phyloP scores from a whole-genome alignment of 2,113 vertebrate genomes.

The Neotoma lepida region DNA sequence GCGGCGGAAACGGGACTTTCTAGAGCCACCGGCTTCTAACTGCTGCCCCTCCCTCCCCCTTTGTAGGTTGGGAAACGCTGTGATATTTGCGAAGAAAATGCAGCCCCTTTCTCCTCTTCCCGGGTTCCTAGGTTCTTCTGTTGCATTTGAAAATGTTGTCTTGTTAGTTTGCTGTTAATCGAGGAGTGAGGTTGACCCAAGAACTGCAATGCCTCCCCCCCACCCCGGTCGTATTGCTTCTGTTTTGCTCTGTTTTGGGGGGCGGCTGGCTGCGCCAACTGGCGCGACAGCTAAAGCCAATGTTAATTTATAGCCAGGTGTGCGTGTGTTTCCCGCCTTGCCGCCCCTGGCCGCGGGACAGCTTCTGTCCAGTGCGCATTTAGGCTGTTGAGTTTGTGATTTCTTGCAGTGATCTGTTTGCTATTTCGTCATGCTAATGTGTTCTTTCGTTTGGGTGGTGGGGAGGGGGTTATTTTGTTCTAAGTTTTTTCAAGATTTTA shows the following conservation, averaged over 20 bases:
- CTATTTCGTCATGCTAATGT: constrained; percentile 87
- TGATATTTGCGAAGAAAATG: constrained; percentile 46
- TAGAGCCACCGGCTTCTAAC: constrained; percentile 65
- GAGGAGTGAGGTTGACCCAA: constrained; percentile 85
- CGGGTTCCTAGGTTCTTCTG: constrained; percentile 63
- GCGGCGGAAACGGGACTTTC: constrained; percentile 71
- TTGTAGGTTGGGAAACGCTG: constrained; percentile 63
- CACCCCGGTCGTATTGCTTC: constrained; percentile 60
- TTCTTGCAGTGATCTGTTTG: constrained; percentile 90
- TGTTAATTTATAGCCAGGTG: constrained; percentile 96
- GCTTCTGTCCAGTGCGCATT: constrained; percentile 85
- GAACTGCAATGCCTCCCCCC: constrained; percentile 82
- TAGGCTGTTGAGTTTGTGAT: constrained; percentile 86
- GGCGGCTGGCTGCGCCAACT: constrained; percentile 78
- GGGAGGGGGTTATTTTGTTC: constrained; percentile 80
- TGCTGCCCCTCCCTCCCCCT: constrained; percentile 55
- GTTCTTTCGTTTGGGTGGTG: constrained; percentile 79
- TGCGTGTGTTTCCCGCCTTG: constrained; percentile 74
- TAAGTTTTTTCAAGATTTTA: constrained; percentile 79
- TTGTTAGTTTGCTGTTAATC: constrained; percentile 77
- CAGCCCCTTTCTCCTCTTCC: constrained; percentile 33
- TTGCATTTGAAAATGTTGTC: constrained; percentile 72
- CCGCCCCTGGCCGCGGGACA: constrained; percentile 84
- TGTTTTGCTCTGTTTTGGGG: constrained; percentile 78
- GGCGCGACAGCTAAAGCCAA: constrained; percentile 91